phyloP scores from a whole-genome alignment of 2,888 invertebrate genomes.

The Bimastos eiseni region DNA sequence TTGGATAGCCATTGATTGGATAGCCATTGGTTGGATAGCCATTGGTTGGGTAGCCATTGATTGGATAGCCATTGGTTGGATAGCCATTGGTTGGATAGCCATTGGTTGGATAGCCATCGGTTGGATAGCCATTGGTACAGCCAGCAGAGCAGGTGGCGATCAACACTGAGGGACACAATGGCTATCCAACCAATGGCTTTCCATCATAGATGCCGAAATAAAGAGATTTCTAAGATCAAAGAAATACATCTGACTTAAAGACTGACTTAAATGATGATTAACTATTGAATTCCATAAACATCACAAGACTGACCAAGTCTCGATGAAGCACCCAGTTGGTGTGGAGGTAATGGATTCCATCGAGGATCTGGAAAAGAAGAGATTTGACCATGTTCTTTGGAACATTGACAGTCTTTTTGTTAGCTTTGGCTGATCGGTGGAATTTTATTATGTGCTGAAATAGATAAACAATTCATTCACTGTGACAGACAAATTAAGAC shows the following conservation, averaged over 20 bases:
- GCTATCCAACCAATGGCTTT: too few relatives aligned
- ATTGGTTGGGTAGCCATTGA: too few relatives aligned
- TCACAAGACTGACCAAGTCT: constrained; percentile 75
- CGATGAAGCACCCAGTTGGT: constrained; percentile 98
- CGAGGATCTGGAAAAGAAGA: constrained; percentile 92
- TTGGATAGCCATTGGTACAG: too few relatives aligned
- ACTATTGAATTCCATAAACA: constrained; percentile 56
- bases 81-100: too few relatives aligned
- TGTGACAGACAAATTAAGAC: background rate
- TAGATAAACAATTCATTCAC: constrained; percentile 26
- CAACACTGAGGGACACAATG: too few relatives aligned
- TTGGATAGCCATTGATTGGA: too few relatives aligned
- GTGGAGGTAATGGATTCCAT: constrained; percentile 97
- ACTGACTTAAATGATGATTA: background rate
- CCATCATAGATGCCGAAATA: background rate
- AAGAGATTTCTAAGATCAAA: background rate
- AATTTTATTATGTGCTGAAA: constrained; percentile 93
- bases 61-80: too few relatives aligned
- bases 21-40: too few relatives aligned
- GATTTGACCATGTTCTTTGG: constrained; percentile 87
- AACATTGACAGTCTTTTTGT: constrained; percentile 92
- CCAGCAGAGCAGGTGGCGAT: too few relatives aligned
- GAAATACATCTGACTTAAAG: background rate
- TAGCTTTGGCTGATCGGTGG: constrained; percentile 94
- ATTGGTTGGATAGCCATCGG: too few relatives aligned